Percentiles rank a stretch among this genome's conserved stretches.
These are phyloP conservation scores for Uria aalge DNA, from an alignment of 2,113 vertebrate genomes.

Conservation along the genomic window DNA sequence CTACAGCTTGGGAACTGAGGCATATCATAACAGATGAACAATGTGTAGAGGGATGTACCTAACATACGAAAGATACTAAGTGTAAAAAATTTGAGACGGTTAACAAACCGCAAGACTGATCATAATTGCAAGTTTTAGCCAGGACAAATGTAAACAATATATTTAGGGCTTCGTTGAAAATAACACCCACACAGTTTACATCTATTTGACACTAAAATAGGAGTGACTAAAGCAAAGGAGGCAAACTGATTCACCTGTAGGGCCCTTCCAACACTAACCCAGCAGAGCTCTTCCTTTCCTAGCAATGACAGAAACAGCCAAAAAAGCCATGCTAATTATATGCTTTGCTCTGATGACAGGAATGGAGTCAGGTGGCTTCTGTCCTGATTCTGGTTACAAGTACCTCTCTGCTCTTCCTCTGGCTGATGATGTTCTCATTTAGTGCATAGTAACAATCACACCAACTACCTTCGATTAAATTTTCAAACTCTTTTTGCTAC, in stretches of 20 bases:
- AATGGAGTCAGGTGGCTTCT: conserved; percentile 9
- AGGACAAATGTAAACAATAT: not conserved
- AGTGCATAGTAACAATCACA: not conserved
- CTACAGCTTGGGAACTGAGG: not conserved
- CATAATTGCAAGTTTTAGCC: not conserved
- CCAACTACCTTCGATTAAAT: not conserved
- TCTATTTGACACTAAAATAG: not conserved
- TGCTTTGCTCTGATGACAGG: not conserved
- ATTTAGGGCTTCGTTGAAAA: not conserved
- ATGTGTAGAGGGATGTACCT: not conserved
- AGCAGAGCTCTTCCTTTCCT: not conserved
- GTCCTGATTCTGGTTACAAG: not conserved
- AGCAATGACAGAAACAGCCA: not conserved
- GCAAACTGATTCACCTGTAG: not conserved
- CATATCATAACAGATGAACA: not conserved
- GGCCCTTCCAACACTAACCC: not conserved
- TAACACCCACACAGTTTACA: not conserved
- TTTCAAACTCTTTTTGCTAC: not conserved
- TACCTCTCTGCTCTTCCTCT: not conserved
- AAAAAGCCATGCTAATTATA: not conserved
- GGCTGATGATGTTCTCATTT: not conserved
- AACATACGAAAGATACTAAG: not conserved
- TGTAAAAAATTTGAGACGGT: not conserved
- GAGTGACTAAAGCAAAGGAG: not conserved
- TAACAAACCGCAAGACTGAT: not conserved